phyloP scores from a whole-genome alignment of 2,888 invertebrate genomes.

The Morpho deidamia region DNA sequence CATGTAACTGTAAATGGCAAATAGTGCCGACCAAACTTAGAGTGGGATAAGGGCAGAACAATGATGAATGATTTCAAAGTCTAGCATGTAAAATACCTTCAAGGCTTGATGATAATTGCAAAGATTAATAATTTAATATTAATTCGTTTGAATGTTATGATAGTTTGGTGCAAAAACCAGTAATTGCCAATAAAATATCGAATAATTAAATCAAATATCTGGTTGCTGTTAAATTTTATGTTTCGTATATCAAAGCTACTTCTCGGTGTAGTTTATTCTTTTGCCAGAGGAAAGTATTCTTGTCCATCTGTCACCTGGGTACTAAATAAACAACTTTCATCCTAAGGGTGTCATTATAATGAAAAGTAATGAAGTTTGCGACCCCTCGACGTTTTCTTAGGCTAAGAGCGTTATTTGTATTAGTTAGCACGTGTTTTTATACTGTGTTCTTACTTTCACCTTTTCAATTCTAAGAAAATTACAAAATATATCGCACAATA shows the following conservation, averaged over 20 bases:
- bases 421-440: conserved; percentile 65
- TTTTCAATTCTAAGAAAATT: conserved; percentile 4
- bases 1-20: no score
- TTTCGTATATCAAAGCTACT: conserved; percentile 31
- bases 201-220: no score
- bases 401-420: conserved; percentile 70
- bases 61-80: no score
- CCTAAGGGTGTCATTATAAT: conserved; percentile 66
- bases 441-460: conserved; percentile 16
- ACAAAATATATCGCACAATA: conserved; percentile 1
- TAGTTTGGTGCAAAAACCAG: no score
- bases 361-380: conserved; percentile 70
- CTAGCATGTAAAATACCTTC: no score
- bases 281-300: conserved; percentile 47
- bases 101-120: no score
- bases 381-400: conserved; percentile 62
- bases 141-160: no score
- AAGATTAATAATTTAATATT: no score
- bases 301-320: conserved; percentile 62
- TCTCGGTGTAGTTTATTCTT: conserved; percentile 39
- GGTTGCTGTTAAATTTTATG: no score
- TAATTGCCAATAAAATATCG: no score
- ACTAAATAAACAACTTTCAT: conserved; percentile 70
- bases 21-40: no score
- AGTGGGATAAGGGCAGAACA: no score